Evolutionary conservation across 2,113 vertebrate genomes (phyloP).

Genomic region (Hemicordylus capensis): DNA sequence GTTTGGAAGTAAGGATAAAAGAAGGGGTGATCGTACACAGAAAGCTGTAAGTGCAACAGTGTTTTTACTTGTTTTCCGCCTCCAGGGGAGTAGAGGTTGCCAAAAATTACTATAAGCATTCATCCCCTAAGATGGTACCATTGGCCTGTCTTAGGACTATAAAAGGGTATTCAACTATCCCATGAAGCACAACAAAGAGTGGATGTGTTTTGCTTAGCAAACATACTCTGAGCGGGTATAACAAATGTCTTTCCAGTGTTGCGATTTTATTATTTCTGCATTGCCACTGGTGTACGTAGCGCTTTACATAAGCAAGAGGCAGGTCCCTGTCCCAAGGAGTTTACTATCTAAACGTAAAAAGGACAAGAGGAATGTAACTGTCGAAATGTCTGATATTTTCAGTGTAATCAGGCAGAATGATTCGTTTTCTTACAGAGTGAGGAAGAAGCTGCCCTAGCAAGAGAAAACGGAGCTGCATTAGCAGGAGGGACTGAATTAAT

Average conservation of each 20-base stretch:
- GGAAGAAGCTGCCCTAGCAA: conserved; percentile 80
- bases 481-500: conserved; percentile 88
- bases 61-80: too few species aligned
- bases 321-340: neutral
- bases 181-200: neutral
- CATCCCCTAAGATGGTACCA: too few species aligned
- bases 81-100: too few species aligned
- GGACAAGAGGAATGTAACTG: neutral
- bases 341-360: neutral
- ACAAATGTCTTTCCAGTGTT: neutral
- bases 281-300: neutral
- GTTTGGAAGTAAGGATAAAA: too few species aligned
- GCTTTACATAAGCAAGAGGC: neutral
- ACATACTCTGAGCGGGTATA: neutral
- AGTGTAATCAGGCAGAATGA: neutral
- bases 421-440: conserved; percentile 74
- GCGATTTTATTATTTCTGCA: neutral
- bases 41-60: too few species aligned
- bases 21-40: too few species aligned
- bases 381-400: neutral
- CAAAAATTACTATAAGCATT: too few species aligned
- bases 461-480: conserved; percentile 80
- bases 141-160: too few species aligned
- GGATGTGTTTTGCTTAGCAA: neutral
- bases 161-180: neutral